Evolutionary conservation across 2,888 invertebrate species (phyloP), one percentile per base, ranked within the genome.

Genomic region (Heliothis peltigera): DNA sequence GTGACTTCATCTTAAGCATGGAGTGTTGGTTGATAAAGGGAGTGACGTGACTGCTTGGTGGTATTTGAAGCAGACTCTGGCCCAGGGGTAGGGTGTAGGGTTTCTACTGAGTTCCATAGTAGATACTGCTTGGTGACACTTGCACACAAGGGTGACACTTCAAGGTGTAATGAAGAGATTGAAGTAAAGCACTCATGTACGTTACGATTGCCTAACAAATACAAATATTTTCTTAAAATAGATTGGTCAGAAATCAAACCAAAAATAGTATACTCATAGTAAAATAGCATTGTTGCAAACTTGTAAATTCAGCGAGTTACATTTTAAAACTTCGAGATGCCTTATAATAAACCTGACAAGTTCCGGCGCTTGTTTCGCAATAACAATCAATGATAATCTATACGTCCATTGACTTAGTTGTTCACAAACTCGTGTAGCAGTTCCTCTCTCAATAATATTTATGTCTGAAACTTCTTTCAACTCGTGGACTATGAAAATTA

Each of bases 401-500:
- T 57, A 61, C 52, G 67, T 79, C 54, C 70, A 79, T 69, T 64
- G 81, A 69, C 72, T 81, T 58, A 18, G 48, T 59, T 66, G 74
- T 70, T 77, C 55, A 54, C 58, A 55, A 54, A 54, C 64, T 60
- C 44, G 21, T 39, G 12, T n/a, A 70, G 58, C 75, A 62, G 70
- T 79, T 72, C 62, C 66, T 74, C 67, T 65, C 73, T 69, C 71
- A 59, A 64, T 57, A 69, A 77, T 82, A 80, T 82, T 80, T 80
- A 78, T 79, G 65, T 70, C 65, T 73, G 59, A 69, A 85, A 87
- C 84, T 88, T 85, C 80, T 84, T 85, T 84, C 81, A 79, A 84
- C 77, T 82, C 76, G 78, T 75, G 74, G 81, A 76, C 82, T 81
- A 79, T 83, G 81, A 82, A 86, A 89, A 85, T 89, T 82, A 89